phyloP scores from a whole-genome alignment of 2,888 invertebrate genomes.

The Branchipolynoe longqiensis region DNA sequence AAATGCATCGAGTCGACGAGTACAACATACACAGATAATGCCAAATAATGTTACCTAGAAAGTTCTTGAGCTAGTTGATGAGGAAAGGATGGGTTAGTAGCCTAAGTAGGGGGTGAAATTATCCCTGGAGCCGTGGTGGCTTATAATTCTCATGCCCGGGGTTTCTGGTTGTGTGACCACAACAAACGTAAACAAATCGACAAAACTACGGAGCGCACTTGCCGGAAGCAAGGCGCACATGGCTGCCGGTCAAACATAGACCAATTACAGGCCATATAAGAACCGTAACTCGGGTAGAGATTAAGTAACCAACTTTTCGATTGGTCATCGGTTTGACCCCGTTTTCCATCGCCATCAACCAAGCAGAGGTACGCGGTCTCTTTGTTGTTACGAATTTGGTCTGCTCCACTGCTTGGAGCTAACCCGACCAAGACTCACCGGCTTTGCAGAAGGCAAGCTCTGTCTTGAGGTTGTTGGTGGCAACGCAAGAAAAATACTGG shows the following conservation, averaged over 20 bases:
- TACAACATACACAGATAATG: too few species aligned
- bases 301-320: background rate
- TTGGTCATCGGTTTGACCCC: background rate
- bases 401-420: too few species aligned
- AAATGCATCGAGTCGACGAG: too few species aligned
- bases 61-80: too few species aligned
- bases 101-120: too few species aligned
- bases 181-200: slow-evolving; percentile 33
- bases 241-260: background rate
- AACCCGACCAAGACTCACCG: background rate
- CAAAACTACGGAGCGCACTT: background rate
- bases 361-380: background rate
- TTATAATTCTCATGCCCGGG: background rate
- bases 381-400: too few species aligned
- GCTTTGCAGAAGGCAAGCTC: background rate
- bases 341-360: background rate
- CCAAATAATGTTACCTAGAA: too few species aligned
- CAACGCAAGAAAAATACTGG: slow-evolving; percentile 32
- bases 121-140: too few species aligned
- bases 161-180: background rate
- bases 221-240: background rate
- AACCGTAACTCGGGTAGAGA: background rate
- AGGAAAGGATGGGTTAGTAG: too few species aligned
- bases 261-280: background rate
- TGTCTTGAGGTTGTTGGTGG: slow-evolving; percentile 42